phyloP scores from a whole-genome alignment of 2,888 invertebrate genomes.

The Chaitophorus viminalis region DNA sequence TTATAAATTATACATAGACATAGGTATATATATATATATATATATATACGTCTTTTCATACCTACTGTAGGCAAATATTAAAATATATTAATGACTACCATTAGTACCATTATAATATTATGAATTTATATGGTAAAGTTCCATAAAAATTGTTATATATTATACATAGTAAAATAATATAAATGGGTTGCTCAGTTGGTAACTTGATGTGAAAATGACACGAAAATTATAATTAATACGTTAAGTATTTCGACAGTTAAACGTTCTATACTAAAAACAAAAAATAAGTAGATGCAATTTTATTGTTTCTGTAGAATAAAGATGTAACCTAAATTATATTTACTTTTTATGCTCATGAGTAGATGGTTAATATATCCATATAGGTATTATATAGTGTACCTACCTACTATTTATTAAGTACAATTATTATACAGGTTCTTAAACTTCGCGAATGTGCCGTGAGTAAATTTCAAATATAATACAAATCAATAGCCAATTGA shows the following conservation, averaged over 20 bases:
- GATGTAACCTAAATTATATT: too few relatives aligned
- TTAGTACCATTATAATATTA: not conserved
- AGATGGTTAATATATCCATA: too few relatives aligned
- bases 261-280: not conserved
- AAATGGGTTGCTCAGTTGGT: not conserved
- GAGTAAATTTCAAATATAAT: too few relatives aligned
- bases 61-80: not conserved
- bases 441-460: too few relatives aligned
- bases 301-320: not conserved
- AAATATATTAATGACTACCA: conserved; percentile 3
- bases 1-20: not conserved
- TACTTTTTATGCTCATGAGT: too few relatives aligned
- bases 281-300: not conserved
- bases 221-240: not conserved
- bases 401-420: too few relatives aligned
- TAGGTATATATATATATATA: too few relatives aligned
- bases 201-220: not conserved
- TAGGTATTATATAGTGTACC: too few relatives aligned
- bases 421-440: too few relatives aligned
- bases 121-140: not conserved
- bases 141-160: not conserved
- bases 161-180: not conserved
- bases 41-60: not conserved
- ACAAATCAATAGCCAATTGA: too few relatives aligned
- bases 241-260: not conserved